Evolutionary conservation across 2,113 vertebrate species (phyloP).

Genomic region (Megaceryle maxima): DNA sequence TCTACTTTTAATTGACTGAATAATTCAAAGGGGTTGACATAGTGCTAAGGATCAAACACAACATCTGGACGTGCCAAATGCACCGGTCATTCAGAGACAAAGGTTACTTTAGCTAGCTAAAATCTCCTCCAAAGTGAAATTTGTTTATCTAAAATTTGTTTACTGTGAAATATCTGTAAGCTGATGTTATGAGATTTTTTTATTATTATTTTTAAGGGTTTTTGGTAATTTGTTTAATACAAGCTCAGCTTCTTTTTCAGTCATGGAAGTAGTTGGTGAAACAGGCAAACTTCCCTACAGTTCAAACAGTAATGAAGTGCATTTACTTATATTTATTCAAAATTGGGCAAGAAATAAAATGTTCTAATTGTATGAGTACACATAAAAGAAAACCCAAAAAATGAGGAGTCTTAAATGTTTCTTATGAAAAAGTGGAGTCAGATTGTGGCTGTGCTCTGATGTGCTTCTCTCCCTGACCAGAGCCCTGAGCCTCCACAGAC

Average conservation of each 20-base stretch:
- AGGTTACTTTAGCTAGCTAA: neutral
- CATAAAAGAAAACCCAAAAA: neutral
- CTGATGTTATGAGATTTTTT: neutral
- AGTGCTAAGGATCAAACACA: neutral
- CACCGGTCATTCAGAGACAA: neutral
- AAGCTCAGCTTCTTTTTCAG: neutral
- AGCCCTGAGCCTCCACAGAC: rapidly evolving
- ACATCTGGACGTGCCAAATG: rapidly evolving
- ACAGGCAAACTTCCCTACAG: neutral
- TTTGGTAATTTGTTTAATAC: neutral
- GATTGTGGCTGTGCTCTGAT: neutral
- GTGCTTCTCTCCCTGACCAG: neutral
- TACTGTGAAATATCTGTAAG: neutral
- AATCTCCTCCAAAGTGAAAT: neutral
- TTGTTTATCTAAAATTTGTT: neutral
- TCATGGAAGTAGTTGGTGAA: neutral
- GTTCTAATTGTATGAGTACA: rapidly evolving
- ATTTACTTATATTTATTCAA: neutral
- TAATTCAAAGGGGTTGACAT: neutral
- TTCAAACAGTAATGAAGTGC: neutral
- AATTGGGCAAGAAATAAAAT: neutral
- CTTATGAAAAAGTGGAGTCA: neutral
- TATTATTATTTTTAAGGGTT: neutral
- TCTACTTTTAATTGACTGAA: neutral
- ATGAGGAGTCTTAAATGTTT: neutral